Conservation (phyloP, 2,888 invertebrate genomes). For the Cataglyphis altisquamis region DNA sequence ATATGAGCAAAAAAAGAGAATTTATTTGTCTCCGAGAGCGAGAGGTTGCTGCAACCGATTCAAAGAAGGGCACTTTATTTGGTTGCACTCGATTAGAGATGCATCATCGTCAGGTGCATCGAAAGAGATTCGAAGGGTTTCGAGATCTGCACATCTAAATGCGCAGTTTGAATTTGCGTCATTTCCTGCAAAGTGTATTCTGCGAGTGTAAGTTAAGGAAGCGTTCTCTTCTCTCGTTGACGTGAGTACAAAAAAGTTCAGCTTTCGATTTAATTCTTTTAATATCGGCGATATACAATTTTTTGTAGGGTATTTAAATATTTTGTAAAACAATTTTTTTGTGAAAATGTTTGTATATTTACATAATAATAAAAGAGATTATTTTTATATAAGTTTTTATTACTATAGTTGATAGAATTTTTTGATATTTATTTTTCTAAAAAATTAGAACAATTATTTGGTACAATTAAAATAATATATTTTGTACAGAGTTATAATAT, state of each 20-base stretch:
- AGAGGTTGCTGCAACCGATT: background rate
- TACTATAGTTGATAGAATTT: too few relatives aligned
- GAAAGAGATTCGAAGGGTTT: background rate
- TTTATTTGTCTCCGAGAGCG: background rate
- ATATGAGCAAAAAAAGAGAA: background rate
- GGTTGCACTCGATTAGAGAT: background rate
- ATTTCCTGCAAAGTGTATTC: background rate
- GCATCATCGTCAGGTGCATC: background rate
- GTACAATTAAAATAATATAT: too few relatives aligned
- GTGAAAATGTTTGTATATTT: too few relatives aligned
- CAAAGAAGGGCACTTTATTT: background rate
- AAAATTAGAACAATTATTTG: too few relatives aligned
- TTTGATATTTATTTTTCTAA: too few relatives aligned
- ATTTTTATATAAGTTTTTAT: too few relatives aligned
- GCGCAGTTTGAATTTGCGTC: constrained; percentile 11
- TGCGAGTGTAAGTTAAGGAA: background rate
- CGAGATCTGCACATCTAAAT: constrained; percentile 6
- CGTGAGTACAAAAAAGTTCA: background rate
- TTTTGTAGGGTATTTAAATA: too few relatives aligned
- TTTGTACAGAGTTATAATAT: too few relatives aligned
- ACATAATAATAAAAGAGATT: too few relatives aligned
- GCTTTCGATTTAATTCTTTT: constrained; percentile 23
- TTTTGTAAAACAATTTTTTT: too few relatives aligned
- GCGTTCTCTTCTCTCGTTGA: background rate
- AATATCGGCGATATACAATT: background rate